These are phyloP conservation scores for Acrocephalus scirpaceus DNA, from an alignment of 2,797 vertebrate species.

Conservation along the genomic window DNA sequence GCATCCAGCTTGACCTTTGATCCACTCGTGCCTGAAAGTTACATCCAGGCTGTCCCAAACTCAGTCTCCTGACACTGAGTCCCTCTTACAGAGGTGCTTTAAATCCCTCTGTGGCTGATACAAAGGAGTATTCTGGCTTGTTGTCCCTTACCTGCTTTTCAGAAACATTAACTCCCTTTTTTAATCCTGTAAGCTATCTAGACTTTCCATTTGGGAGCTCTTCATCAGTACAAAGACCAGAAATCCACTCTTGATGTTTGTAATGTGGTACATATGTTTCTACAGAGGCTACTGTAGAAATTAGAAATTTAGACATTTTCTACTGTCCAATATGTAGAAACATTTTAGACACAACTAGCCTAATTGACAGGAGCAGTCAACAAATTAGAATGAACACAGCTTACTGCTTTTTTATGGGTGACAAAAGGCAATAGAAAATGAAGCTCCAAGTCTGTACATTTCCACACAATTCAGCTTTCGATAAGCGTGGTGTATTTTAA, in stretches of 20 bases:
- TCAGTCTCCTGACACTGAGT: not conserved
- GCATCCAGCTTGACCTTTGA: rapidly evolving
- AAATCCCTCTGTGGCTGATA: not conserved
- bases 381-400: not conserved
- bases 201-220: not conserved
- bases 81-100: not conserved
- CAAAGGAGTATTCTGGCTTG: not conserved
- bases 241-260: not conserved
- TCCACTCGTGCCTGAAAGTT: not conserved
- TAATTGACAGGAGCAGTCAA: not conserved
- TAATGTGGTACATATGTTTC: not conserved
- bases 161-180: not conserved
- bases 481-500: not conserved
- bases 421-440: not conserved
- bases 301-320: too few relatives aligned
- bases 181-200: not conserved
- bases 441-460: not conserved
- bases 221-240: not conserved
- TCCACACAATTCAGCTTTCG: not conserved
- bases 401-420: not conserved
- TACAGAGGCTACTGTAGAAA: not conserved
- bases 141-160: not conserved
- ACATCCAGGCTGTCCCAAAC: not conserved
- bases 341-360: not conserved
- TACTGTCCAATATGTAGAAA: too few relatives aligned